Evolutionary conservation across 2,113 vertebrate species (phyloP).

Genomic region (Callithrix jacchus): DNA sequence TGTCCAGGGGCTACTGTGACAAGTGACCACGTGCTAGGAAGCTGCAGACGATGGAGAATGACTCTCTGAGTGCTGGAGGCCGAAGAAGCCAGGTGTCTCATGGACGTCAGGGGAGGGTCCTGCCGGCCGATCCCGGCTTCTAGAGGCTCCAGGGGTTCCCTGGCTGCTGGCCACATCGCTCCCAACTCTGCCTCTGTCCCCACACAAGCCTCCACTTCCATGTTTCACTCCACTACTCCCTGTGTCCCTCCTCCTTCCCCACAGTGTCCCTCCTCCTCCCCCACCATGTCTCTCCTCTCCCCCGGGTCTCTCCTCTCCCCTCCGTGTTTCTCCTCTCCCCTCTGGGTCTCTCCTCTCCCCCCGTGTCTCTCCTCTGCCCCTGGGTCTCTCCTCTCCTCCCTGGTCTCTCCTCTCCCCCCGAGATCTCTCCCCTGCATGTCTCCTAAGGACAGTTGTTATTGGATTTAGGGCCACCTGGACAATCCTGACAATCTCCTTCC

Average conservation of each 20-base stretch:
- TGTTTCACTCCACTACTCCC: too few species aligned
- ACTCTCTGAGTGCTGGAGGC: background rate
- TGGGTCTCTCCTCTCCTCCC: too few species aligned
- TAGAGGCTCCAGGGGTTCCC: background rate
- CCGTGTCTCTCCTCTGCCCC: too few species aligned
- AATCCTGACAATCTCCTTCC: background rate
- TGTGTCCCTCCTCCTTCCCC: too few species aligned
- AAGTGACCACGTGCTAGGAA: background rate
- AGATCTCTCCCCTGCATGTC: background rate
- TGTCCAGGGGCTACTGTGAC: background rate
- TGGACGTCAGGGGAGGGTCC: too few species aligned
- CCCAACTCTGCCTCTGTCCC: accelerated
- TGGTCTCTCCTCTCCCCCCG: too few species aligned
- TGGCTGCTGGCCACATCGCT: background rate
- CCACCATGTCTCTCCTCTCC: too few species aligned
- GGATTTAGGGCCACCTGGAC: background rate
- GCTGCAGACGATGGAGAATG: accelerated
- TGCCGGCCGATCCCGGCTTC: background rate
- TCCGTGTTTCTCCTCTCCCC: too few species aligned
- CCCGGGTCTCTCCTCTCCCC: too few species aligned
- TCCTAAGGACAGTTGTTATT: background rate
- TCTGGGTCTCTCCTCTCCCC: too few species aligned
- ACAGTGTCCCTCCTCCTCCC: too few species aligned
- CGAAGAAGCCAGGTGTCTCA: accelerated
- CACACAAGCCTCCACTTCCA: background rate